phyloP scores from a whole-genome alignment of 2,888 invertebrate species.

The Notodonta ziczac region DNA sequence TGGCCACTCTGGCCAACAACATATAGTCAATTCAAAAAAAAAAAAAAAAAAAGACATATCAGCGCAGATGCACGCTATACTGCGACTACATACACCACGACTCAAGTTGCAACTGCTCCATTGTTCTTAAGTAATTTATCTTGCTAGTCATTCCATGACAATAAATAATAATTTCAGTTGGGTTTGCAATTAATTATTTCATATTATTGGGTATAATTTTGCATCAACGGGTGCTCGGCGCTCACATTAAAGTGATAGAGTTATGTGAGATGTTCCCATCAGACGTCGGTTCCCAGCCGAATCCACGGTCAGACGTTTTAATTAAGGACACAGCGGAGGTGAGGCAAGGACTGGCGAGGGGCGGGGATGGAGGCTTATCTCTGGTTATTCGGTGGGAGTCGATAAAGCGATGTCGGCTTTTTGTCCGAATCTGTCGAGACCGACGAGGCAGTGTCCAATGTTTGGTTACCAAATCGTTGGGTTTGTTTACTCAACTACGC shows the following conservation, averaged over 20 bases:
- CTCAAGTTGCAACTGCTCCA: too few species aligned
- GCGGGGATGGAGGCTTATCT: constrained; percentile 46
- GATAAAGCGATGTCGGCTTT: constrained; percentile 33
- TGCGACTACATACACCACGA: not conserved
- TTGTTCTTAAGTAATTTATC: too few species aligned
- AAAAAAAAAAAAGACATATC: constrained; percentile 26
- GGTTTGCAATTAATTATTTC: too few species aligned
- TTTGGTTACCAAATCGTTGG: not conserved
- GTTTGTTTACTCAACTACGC: not conserved
- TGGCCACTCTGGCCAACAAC: too few species aligned
- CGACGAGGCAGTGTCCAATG: not conserved
- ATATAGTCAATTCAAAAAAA: too few species aligned
- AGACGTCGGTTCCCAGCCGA: constrained; percentile 12
- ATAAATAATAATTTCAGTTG: too few species aligned
- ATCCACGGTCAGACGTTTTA: constrained; percentile 51
- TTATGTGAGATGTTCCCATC: constrained; percentile 25
- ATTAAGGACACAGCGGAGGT: constrained; percentile 47
- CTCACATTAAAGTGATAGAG: constrained; percentile 3
- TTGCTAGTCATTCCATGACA: too few species aligned
- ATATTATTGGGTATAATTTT: not conserved
- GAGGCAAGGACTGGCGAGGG: constrained; percentile 11
- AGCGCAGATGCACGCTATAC: constrained; percentile 13
- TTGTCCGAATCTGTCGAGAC: constrained; percentile 14
- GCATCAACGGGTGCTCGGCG: not conserved
- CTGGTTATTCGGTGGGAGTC: constrained; percentile 44